Percentiles rank a stretch among this genome's conserved stretches.
These are phyloP conservation scores for Tachystola acroxantha DNA, from an alignment of 2,888 invertebrate species.

Conservation along the genomic window DNA sequence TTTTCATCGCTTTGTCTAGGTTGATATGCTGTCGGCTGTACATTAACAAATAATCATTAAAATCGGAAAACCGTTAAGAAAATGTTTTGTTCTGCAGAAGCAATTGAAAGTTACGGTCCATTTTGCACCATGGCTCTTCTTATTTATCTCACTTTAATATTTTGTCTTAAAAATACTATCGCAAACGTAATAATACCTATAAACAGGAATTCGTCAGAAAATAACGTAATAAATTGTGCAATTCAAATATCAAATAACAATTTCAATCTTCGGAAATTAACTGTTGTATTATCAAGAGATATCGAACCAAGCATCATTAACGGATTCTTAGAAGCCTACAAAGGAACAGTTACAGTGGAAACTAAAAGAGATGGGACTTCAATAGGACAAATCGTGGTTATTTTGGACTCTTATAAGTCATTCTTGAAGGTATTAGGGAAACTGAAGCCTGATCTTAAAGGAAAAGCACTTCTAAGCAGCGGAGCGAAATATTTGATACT, in stretches of 20 bases:
- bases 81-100: no score
- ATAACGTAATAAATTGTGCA: constrained; percentile 31
- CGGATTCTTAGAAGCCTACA: constrained; percentile 35
- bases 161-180: constrained; percentile 10
- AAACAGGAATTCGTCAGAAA: constrained; percentile 13
- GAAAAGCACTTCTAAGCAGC: constrained; percentile 41
- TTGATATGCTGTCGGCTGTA: no score
- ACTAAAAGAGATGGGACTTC: constrained; percentile 29
- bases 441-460: constrained; percentile 47
- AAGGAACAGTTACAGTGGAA: constrained; percentile 45
- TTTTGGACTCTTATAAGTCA: constrained; percentile 39
- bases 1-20: no score
- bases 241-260: constrained; percentile 41
- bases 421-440: constrained; percentile 35
- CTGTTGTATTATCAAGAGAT: constrained; percentile 37
- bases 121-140: background rate
- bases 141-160: constrained; percentile 1
- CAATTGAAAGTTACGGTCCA: no score
- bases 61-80: no score
- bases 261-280: constrained; percentile 37
- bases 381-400: constrained; percentile 44
- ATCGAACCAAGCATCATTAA: constrained; percentile 32
- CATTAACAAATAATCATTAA: no score
- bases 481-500: constrained; percentile 43
- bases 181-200: constrained; percentile 14